These are phyloP conservation scores for Periphyllus acericola DNA, from an alignment of 2,888 invertebrate genomes.

Conservation along the genomic window DNA sequence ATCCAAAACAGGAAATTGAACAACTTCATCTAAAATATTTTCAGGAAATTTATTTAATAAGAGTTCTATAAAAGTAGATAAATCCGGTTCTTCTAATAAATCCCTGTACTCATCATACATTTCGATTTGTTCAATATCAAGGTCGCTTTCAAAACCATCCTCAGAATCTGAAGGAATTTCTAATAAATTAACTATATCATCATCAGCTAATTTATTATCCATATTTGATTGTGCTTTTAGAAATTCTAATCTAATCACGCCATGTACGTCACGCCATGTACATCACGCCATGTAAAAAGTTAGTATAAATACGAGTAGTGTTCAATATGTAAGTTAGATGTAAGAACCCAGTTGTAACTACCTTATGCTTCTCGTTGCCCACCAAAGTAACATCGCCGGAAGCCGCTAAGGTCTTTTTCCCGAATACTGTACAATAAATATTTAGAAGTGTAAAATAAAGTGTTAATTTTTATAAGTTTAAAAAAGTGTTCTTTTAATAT, in stretches of 20 bases:
- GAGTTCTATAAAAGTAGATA: background rate
- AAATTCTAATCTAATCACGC: background rate
- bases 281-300: too few species aligned
- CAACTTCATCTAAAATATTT: conserved; percentile 6
- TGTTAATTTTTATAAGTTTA: too few species aligned
- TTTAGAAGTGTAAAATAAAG: too few species aligned
- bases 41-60: background rate
- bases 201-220: background rate
- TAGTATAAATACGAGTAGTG: too few species aligned
- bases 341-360: too few species aligned
- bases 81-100: conserved; percentile 12
- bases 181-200: conserved; percentile 18
- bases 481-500: too few species aligned
- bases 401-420: too few species aligned
- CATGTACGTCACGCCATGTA: too few species aligned
- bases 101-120: background rate
- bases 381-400: too few species aligned
- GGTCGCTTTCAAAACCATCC: background rate
- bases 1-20: conserved; percentile 16
- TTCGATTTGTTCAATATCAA: background rate
- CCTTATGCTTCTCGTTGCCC: too few species aligned
- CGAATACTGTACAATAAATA: too few species aligned
- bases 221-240: background rate
- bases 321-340: too few species aligned
- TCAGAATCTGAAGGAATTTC: conserved; percentile 13